phyloP scores from a whole-genome alignment of 2,797 vertebrate genomes.

The Neomorphus geoffroyi region DNA sequence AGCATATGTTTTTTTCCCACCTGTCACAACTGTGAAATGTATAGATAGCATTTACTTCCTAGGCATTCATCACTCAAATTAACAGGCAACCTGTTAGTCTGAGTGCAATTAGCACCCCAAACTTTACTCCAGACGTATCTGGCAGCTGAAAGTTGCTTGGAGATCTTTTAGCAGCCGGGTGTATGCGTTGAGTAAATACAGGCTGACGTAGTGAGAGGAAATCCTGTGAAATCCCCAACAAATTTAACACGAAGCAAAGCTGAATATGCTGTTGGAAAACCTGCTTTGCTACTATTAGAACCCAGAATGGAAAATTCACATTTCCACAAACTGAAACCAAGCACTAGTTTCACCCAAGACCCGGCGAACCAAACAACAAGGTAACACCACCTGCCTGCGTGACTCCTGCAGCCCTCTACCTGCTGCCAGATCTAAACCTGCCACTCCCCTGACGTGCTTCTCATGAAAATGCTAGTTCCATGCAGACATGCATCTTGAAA shows the following conservation, averaged over 20 bases:
- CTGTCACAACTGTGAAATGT: slow-evolving; percentile 54
- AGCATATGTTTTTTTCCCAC: not conserved
- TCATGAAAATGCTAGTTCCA: not conserved
- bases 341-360: not conserved
- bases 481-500: not conserved
- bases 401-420: not conserved
- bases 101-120: slow-evolving; percentile 46
- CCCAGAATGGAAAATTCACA: not conserved
- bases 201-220: not conserved
- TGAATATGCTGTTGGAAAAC: not conserved
- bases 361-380: fast-evolving
- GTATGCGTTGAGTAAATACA: not conserved
- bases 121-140: not conserved
- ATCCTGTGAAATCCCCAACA: not conserved
- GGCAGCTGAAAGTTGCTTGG: not conserved
- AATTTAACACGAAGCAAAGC: not conserved
- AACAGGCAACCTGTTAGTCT: slow-evolving; percentile 48
- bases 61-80: slow-evolving; percentile 12
- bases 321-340: not conserved
- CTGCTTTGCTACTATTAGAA: not conserved
- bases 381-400: not conserved
- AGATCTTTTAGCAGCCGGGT: not conserved
- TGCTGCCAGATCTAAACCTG: not conserved
- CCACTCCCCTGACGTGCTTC: fast-evolving
- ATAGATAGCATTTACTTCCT: slow-evolving; percentile 2